These are phyloP conservation scores for Gephyroberyx darwinii DNA, from an alignment of 2,797 vertebrate genomes.

Conservation along the genomic window DNA sequence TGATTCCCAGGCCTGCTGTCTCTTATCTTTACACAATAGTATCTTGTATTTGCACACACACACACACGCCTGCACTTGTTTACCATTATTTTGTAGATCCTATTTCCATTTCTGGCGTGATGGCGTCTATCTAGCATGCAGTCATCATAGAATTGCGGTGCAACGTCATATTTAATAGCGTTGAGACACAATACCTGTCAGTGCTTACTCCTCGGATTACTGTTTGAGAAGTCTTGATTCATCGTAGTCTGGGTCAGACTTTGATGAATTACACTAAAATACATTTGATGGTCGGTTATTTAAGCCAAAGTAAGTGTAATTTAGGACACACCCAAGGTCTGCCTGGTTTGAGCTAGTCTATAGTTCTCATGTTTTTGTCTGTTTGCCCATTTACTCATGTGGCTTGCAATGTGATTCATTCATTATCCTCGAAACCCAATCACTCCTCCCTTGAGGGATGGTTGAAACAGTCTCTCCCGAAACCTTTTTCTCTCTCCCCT, in stretches of 20 bases:
- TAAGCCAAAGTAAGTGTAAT: no score
- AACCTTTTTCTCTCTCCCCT: slow-evolving; percentile 3
- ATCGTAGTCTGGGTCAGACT: background rate
- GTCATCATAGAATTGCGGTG: no score
- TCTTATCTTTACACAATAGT: slow-evolving; percentile 30
- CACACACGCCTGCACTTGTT: slow-evolving; percentile 3
- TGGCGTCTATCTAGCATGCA: background rate
- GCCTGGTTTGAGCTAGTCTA: slow-evolving; percentile 2
- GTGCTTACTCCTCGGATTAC: background rate
- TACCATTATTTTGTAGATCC: background rate
- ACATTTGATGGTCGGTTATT: background rate
- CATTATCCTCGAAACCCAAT: background rate
- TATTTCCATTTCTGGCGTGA: background rate
- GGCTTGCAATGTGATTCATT: background rate
- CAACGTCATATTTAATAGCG: no score
- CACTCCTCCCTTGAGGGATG: background rate
- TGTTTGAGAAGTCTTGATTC: background rate
- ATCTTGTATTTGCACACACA: slow-evolving; percentile 9
- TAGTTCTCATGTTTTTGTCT: background rate
- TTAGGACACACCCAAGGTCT: background rate
- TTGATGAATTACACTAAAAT: background rate
- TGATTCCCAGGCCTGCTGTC: slow-evolving; percentile 51
- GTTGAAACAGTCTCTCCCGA: slow-evolving; percentile 6
- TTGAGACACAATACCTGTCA: background rate
- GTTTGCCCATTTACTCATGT: background rate